Evolutionary conservation across 2,888 invertebrate genomes (phyloP).

Genomic region (Patella ulyssiponensis): DNA sequence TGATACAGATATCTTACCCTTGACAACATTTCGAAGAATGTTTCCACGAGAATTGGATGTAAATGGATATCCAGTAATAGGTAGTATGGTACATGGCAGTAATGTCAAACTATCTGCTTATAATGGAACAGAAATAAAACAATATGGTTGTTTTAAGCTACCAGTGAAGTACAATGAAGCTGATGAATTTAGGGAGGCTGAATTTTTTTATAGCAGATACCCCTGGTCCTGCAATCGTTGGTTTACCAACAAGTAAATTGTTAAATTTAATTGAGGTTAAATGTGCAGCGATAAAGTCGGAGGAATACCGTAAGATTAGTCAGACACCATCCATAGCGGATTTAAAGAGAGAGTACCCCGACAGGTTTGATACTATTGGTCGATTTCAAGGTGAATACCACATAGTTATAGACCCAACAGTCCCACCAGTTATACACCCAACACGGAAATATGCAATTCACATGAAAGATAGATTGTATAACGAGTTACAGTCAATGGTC

Average conservation of each 20-base stretch:
- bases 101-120: background rate
- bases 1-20: background rate
- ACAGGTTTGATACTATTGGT: background rate
- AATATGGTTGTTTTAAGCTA: background rate
- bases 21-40: constrained; percentile 5
- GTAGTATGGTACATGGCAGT: background rate
- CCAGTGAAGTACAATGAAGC: background rate
- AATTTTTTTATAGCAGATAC: background rate
- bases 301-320: background rate
- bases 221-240: background rate
- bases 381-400: background rate
- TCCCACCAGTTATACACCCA: background rate
- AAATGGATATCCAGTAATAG: background rate
- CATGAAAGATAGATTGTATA: background rate
- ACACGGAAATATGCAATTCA: constrained; percentile 1
- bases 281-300: background rate
- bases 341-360: background rate
- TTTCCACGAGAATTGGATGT: background rate
- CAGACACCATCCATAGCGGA: background rate
- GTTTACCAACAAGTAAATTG: background rate
- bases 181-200: background rate
- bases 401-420: background rate
- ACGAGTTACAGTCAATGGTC: background rate
- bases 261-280: background rate
- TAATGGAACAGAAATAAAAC: background rate